These are phyloP conservation scores for Cremastinae sp. DNA, from an alignment of 2,888 invertebrate species.

Conservation along the genomic window DNA sequence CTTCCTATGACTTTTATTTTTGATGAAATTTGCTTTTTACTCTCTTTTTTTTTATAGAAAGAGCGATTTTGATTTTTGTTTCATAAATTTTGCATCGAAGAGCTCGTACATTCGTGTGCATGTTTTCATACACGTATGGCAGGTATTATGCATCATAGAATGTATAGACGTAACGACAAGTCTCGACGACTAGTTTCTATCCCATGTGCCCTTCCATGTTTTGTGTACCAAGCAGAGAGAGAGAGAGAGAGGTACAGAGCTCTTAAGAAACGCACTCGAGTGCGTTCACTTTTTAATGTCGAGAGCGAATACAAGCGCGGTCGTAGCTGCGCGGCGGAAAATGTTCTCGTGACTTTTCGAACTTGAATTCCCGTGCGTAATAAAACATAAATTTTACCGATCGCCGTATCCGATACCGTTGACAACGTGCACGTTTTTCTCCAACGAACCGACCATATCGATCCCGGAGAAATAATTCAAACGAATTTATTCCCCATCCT, in stretches of 20 bases:
- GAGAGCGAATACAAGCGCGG: constrained; percentile 25
- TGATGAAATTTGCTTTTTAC: no score
- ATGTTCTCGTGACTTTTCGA: constrained; percentile 46
- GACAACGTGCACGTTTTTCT: background rate
- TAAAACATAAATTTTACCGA: constrained; percentile 28
- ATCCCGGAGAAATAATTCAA: no score
- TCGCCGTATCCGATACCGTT: constrained; percentile 10
- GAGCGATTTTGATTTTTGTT: background rate
- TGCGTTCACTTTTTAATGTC: constrained; percentile 32
- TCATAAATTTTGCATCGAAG: background rate
- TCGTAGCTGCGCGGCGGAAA: constrained; percentile 6
- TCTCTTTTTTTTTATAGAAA: no score
- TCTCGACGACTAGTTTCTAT: constrained; percentile 29
- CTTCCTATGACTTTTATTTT: no score
- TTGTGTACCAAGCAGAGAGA: constrained; percentile 19
- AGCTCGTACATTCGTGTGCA: background rate
- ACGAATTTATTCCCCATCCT: background rate
- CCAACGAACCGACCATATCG: background rate
- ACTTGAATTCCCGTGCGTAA: constrained; percentile 40
- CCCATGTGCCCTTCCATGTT: constrained; percentile 22
- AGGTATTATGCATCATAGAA: constrained; percentile 36
- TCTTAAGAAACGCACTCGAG: constrained; percentile 47
- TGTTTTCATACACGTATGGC: constrained; percentile 12
- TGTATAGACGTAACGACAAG: constrained; percentile 37
- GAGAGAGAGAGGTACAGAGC: background rate